Evolutionary conservation across 35 echinoderm and acorn worm genomes (phyloP).

Genomic region (Lytechinus variegatus): DNA sequence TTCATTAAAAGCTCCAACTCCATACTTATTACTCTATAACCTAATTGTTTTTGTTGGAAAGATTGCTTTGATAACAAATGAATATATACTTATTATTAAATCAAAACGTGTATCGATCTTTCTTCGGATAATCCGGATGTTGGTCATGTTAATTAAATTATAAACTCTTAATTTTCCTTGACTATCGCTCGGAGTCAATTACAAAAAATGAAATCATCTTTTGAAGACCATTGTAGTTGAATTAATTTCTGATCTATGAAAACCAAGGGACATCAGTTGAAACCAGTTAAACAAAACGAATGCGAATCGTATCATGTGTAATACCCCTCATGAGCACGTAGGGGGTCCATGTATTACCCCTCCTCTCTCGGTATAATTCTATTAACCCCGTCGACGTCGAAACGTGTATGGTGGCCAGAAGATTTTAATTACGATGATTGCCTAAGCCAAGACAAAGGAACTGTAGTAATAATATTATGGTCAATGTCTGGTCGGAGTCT

Average conservation of each 20-base stretch:
- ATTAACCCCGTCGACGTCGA: conserved; percentile 5
- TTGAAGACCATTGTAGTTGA: background rate
- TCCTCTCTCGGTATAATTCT: background rate
- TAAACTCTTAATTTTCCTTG: background rate
- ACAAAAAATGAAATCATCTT: background rate
- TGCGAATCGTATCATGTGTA: background rate
- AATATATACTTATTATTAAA: background rate
- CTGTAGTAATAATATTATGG: background rate
- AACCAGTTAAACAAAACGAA: conserved; percentile 43
- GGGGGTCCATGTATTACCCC: background rate
- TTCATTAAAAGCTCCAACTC: background rate
- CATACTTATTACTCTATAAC: background rate
- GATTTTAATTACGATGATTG: conserved; percentile 38
- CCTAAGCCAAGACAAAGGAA: background rate
- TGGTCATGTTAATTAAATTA: background rate
- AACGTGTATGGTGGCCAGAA: background rate
- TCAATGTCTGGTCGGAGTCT: background rate
- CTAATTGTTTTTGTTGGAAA: conserved; percentile 3
- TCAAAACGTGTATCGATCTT: background rate
- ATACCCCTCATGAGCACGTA: background rate
- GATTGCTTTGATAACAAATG: background rate
- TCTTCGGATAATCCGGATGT: background rate
- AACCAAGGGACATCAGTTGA: background rate
- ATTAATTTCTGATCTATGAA: background rate
- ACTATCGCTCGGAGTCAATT: background rate